Conservation (phyloP, 2,113 vertebrate genomes). For the Egretta garzetta region DNA sequence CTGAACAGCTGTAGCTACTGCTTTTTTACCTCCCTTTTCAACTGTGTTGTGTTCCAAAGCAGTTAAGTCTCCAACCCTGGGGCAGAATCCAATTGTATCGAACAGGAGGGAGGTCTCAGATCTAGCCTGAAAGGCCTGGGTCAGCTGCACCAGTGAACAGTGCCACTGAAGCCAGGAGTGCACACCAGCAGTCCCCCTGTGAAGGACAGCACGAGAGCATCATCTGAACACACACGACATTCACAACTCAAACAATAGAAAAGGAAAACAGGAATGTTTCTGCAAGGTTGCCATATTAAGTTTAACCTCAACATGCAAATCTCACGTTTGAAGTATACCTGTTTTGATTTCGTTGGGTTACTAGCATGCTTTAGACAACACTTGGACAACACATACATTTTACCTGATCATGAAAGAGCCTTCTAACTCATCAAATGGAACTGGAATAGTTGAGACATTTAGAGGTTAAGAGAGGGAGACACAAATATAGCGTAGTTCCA, state of each 20-base stretch:
- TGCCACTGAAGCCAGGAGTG: background rate
- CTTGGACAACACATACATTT: background rate
- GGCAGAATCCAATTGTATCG: background rate
- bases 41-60: background rate
- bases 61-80: accelerated
- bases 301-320: background rate
- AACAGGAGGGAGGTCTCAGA: background rate
- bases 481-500: background rate
- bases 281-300: background rate
- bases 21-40: background rate
- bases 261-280: background rate
- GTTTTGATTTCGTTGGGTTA: background rate
- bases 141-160: background rate
- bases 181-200: background rate
- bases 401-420: background rate
- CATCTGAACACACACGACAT: too few species aligned
- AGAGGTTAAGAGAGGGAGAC: background rate
- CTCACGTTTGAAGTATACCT: background rate
- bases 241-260: background rate
- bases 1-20: background rate
- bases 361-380: background rate
- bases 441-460: background rate
- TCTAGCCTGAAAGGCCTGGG: background rate
- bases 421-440: background rate
- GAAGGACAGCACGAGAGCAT: background rate